phyloP scores from a whole-genome alignment of 2,888 invertebrate genomes.

The Fissipunctia ypsillon region DNA sequence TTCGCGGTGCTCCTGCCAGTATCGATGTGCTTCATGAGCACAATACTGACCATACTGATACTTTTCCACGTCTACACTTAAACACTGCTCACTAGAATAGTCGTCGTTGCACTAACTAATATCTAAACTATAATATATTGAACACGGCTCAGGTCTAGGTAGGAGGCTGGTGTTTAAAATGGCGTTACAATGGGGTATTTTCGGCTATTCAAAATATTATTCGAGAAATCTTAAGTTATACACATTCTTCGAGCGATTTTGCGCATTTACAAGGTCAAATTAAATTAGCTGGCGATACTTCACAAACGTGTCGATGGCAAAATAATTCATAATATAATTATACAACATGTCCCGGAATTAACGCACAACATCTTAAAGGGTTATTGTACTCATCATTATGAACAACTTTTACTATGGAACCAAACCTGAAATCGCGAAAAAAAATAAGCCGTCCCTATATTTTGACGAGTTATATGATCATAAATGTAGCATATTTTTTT shows the following conservation, averaged over 20 bases:
- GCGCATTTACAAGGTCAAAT: background rate
- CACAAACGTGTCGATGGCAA: background rate
- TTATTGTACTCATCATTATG: too few species aligned
- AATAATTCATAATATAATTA: too few species aligned
- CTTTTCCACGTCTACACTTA: constrained; percentile 92
- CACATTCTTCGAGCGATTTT: constrained; percentile 17
- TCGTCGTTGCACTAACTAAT: constrained; percentile 56
- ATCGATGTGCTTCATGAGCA: constrained; percentile 93
- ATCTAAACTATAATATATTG: constrained; percentile 33
- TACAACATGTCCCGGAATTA: too few species aligned
- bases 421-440: too few species aligned
- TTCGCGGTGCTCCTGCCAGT: constrained; percentile 93
- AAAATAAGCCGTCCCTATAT: too few species aligned
- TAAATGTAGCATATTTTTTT: too few species aligned
- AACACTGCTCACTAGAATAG: constrained; percentile 69
- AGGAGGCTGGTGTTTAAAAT: constrained; percentile 55
- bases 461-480: too few species aligned
- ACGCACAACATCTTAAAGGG: too few species aligned
- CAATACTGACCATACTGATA: constrained; percentile 93
- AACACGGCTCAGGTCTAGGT: constrained; percentile 45
- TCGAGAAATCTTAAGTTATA: background rate
- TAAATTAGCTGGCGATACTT: background rate
- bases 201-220: background rate
- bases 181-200: background rate
- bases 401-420: too few species aligned